These are phyloP conservation scores for Holacanthus passer DNA, from an alignment of 2,113 vertebrate genomes.

Conservation along the genomic window DNA sequence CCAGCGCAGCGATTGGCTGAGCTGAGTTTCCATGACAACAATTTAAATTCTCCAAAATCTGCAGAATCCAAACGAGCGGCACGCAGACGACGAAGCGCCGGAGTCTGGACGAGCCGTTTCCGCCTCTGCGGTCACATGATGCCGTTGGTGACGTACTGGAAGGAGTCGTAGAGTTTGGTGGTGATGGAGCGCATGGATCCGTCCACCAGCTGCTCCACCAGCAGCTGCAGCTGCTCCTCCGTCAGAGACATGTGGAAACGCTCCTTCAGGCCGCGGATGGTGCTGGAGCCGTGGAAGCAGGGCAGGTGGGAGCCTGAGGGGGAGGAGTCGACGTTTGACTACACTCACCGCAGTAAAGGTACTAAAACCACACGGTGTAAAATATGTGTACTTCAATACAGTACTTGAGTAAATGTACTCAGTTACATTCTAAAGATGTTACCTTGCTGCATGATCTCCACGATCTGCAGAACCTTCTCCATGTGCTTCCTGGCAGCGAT, in stretches of 20 bases:
- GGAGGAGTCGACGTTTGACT: background rate
- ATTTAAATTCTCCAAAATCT: too few relatives aligned
- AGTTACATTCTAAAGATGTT: background rate
- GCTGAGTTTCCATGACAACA: too few relatives aligned
- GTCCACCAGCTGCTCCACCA: conserved; percentile 95
- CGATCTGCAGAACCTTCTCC: conserved; percentile 95
- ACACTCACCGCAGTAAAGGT: too few relatives aligned
- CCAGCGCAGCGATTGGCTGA: background rate
- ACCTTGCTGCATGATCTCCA: conserved; percentile 99
- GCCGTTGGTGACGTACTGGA: conserved; percentile 98
- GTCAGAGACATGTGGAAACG: conserved; percentile 98
- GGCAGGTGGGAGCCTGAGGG: conserved; percentile 92
- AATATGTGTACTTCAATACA: too few relatives aligned
- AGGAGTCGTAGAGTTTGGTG: conserved; percentile 97
- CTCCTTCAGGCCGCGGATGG: conserved; percentile 95
- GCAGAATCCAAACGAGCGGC: too few relatives aligned
- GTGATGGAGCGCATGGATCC: conserved; percentile 95
- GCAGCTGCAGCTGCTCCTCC: conserved; percentile 95
- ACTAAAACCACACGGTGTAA: too few relatives aligned
- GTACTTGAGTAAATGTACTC: background rate
- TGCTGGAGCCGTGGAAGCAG: conserved; percentile 95
- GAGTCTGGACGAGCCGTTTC: too few relatives aligned
- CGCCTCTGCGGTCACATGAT: conserved; percentile 90
- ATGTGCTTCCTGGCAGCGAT: conserved; percentile 96
- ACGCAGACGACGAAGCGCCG: too few relatives aligned